Conservation (phyloP, 2,797 vertebrate genomes). For the Falco concolor region DNA sequence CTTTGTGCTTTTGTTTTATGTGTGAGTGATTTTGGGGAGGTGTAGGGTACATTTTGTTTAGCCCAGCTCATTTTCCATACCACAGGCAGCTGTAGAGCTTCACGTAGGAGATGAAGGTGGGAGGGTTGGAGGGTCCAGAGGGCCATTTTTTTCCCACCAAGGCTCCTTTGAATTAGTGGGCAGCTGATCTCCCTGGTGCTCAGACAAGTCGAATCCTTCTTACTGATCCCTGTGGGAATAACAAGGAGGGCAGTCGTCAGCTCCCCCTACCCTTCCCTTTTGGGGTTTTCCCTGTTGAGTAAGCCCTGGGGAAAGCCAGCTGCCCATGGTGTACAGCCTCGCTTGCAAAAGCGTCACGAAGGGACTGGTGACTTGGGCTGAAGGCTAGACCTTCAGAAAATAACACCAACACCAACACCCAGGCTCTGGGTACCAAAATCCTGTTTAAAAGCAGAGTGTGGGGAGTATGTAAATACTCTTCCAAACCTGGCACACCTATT, state of each 20-base stretch:
- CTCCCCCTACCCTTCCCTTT: neutral
- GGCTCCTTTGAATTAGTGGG: neutral
- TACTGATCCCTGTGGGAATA: neutral
- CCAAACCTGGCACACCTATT: neutral
- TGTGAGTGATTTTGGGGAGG: neutral
- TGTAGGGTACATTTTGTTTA: neutral
- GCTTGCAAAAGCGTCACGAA: neutral
- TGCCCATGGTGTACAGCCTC: accelerated
- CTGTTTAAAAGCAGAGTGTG: neutral
- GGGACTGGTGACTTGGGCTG: neutral
- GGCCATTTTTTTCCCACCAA: neutral
- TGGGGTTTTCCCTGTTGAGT: neutral
- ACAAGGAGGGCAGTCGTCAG: neutral
- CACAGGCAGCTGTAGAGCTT: neutral
- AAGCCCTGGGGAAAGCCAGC: neutral
- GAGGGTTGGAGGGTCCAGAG: neutral
- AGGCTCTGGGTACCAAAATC: neutral
- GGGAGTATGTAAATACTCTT: neutral
- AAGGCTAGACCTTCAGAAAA: neutral
- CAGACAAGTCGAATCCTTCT: neutral
- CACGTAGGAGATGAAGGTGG: neutral
- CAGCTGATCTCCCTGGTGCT: neutral
- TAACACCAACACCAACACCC: too few species aligned
- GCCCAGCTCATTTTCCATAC: neutral
- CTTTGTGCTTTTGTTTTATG: neutral